These are phyloP conservation scores for Sebastes nivosus DNA, from an alignment of 2,797 vertebrate genomes.

Conservation along the genomic window DNA sequence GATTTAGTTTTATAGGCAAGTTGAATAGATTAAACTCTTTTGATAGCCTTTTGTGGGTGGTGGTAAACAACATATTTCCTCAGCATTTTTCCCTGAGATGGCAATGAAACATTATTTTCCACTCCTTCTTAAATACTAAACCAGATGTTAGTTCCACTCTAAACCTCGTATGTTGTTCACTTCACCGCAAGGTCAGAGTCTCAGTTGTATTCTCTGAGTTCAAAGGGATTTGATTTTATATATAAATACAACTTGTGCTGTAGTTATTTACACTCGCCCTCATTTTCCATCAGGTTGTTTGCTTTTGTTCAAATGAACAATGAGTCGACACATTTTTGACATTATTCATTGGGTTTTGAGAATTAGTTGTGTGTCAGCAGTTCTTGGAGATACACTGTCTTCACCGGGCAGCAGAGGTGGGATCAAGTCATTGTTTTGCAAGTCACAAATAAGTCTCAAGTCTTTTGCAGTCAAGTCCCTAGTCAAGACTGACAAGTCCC, in stretches of 20 bases:
- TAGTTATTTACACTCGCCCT: neutral
- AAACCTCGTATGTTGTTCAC: conserved; percentile 37
- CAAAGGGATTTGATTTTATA: neutral
- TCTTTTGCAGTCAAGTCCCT: too few species aligned
- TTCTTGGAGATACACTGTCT: neutral
- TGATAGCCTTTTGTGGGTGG: conserved; percentile 29
- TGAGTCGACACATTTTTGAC: neutral
- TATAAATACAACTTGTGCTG: neutral
- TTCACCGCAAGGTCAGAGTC: conserved; percentile 10
- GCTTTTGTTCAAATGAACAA: neutral
- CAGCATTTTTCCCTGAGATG: conserved; percentile 30
- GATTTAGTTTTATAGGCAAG: conserved; percentile 35
- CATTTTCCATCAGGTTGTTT: neutral
- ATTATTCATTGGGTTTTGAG: neutral
- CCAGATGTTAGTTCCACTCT: conserved; percentile 64
- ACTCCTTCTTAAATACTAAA: conserved; percentile 59
- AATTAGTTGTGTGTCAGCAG: neutral
- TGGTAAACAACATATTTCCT: conserved; percentile 54
- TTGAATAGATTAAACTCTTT: conserved; percentile 27
- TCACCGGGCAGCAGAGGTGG: neutral
- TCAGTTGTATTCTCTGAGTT: neutral
- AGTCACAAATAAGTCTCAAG: too few species aligned
- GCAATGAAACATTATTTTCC: conserved; percentile 56
- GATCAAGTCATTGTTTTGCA: too few species aligned
- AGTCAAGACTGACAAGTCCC: too few species aligned